Conservation (phyloP, 2,113 vertebrate genomes). For the Melospiza melodia region DNA sequence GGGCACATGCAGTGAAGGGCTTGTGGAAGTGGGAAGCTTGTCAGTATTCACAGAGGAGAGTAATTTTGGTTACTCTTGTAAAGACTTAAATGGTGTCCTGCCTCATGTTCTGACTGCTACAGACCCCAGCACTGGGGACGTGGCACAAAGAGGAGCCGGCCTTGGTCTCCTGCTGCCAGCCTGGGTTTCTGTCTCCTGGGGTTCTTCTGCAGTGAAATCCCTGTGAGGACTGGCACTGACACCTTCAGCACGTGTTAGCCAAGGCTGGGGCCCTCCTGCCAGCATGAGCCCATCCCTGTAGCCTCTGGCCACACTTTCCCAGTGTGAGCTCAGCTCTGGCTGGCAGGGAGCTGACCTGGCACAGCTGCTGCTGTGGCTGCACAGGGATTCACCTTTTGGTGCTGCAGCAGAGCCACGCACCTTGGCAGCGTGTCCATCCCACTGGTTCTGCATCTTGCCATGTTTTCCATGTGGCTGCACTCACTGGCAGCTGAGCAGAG, state of each 20-base stretch:
- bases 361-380: neutral
- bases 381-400: rapidly evolving
- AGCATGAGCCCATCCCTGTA: rapidly evolving
- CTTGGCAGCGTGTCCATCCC: rapidly evolving
- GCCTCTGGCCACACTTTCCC: neutral
- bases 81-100: neutral
- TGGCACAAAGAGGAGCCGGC: neutral
- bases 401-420: rapidly evolving
- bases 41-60: neutral
- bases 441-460: neutral
- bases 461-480: neutral
- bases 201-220: neutral
- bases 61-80: neutral
- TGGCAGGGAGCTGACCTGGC: neutral
- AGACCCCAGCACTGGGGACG: neutral
- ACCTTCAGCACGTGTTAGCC: rapidly evolving
- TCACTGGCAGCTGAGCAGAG: rapidly evolving
- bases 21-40: no score
- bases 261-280: neutral
- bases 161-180: neutral
- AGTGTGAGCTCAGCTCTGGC: rapidly evolving
- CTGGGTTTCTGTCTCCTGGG: neutral
- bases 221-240: neutral
- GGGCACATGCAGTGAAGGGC: no score
- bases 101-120: rapidly evolving